Base-by-base conservation (phyloP, 2,888 invertebrate genomes). In the Slavum lentiscoides region DNA sequence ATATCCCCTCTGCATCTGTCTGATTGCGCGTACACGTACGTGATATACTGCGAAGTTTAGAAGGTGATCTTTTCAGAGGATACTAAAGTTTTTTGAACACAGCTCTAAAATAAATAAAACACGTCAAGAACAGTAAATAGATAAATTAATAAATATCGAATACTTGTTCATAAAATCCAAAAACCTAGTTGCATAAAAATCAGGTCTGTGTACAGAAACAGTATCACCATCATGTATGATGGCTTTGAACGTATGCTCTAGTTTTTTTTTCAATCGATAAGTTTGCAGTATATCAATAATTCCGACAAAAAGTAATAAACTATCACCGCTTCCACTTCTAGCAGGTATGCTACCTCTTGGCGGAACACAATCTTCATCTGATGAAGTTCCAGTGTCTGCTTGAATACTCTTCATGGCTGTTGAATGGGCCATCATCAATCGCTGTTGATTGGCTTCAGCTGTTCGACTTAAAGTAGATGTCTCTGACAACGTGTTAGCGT, bases 341-440 rank as follows among this genome's bases (percentile, higher is more conserved):
- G 98, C 98, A 55, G 98, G 98, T 86, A 99, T 98, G 82, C 98
- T 98, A 84, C 98, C 95, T 93, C 88, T 98, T 97, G 98, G 98
- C 84, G 97, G 95, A 87, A 97, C 97, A 82, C 94, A 95, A 86
- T 96, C 96, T 85, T 96, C 95, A 85, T 97, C 97, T 76, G 97
- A 96, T 0, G 97, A 95, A 86, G 97, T 96, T 66, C 82, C 80
- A 85, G 95, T 94, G 85, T 96, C 96, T 6, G 97, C 97, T 86
- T 97, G 97, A 85, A 98, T 98, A 86, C 97, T 97, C 88, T 98
- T 98, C 95, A 98, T 96, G 53, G 98, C 97, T 4, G 97, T 98
- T 68, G 97, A 97, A 88, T 97, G 97, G 30, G 97, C 96, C 58
- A 97, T n/a, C n/a, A n/a, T 97, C 84, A 98, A 89, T 85, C 96